These are phyloP conservation scores for Drepana arcuata DNA, from an alignment of 1,140 invertebrate genomes.

Conservation along the genomic window DNA sequence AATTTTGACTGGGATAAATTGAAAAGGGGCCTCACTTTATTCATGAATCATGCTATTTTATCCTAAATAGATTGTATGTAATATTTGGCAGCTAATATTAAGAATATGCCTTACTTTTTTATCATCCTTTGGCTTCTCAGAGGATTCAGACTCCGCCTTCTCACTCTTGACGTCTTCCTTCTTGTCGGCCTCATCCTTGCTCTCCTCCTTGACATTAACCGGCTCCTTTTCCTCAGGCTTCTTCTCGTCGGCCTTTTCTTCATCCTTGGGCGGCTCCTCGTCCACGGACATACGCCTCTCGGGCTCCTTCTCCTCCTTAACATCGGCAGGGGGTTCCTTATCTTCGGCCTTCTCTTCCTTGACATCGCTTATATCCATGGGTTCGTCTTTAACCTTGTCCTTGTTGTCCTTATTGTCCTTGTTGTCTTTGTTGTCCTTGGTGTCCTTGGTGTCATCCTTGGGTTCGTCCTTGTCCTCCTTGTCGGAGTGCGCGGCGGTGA, in stretches of 20 bases:
- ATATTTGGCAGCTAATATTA: too few species aligned
- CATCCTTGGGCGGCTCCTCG: slow-evolving; percentile 43
- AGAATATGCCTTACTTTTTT: slow-evolving; percentile 67
- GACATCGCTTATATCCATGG: slow-evolving; percentile 51
- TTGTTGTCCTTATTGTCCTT: slow-evolving; percentile 68
- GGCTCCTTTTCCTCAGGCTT: slow-evolving; percentile 45
- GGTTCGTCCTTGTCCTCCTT: slow-evolving; percentile 63
- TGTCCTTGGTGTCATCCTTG: slow-evolving; percentile 62
- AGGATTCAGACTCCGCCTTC: slow-evolving; percentile 62
- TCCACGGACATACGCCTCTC: slow-evolving; percentile 43
- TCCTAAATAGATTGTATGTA: too few species aligned
- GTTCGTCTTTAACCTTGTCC: slow-evolving; percentile 65
- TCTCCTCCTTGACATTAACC: slow-evolving; percentile 26
- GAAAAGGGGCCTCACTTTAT: too few species aligned
- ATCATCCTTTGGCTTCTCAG: slow-evolving; percentile 68
- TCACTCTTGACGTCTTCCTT: slow-evolving; percentile 70
- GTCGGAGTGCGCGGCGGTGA: slow-evolving; percentile 33
- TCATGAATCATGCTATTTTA: too few species aligned
- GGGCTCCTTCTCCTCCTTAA: slow-evolving; percentile 39
- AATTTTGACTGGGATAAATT: too few species aligned
- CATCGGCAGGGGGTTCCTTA: slow-evolving; percentile 24
- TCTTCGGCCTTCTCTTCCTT: slow-evolving; percentile 61
- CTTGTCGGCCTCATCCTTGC: slow-evolving; percentile 56
- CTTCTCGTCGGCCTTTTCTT: slow-evolving; percentile 64
- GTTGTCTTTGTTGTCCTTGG: slow-evolving; percentile 69